Evolutionary conservation across 2,797 vertebrate genomes (phyloP).

Genomic region (Cossypha caffra): DNA sequence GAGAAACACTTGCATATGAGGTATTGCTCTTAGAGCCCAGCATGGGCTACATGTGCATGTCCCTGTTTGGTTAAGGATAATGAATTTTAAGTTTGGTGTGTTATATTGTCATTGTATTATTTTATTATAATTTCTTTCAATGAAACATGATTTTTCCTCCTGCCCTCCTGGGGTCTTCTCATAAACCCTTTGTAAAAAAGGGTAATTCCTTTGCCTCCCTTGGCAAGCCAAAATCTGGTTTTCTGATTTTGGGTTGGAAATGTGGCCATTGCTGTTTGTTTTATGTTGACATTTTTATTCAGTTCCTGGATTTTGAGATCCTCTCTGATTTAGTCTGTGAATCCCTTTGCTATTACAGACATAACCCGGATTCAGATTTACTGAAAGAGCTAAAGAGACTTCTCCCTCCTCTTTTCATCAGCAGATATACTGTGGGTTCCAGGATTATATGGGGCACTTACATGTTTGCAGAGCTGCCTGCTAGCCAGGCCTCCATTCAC

Average conservation of each 20-base stretch:
- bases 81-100: background rate
- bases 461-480: background rate
- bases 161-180: background rate
- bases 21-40: background rate
- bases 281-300: background rate
- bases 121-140: background rate
- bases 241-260: background rate
- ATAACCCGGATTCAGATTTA: background rate
- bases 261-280: background rate
- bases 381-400: background rate
- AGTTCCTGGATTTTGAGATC: background rate
- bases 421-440: background rate
- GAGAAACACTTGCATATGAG: background rate
- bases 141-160: background rate
- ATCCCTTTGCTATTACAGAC: background rate
- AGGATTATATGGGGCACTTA: accelerated
- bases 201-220: background rate
- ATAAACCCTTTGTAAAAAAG: background rate
- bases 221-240: background rate
- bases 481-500: background rate
- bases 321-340: background rate
- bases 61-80: background rate
- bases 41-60: background rate
- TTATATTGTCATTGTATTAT: background rate
- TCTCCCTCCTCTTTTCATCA: background rate